phyloP scores from a whole-genome alignment of 2,888 invertebrate genomes.

The Danaus chrysippus region DNA sequence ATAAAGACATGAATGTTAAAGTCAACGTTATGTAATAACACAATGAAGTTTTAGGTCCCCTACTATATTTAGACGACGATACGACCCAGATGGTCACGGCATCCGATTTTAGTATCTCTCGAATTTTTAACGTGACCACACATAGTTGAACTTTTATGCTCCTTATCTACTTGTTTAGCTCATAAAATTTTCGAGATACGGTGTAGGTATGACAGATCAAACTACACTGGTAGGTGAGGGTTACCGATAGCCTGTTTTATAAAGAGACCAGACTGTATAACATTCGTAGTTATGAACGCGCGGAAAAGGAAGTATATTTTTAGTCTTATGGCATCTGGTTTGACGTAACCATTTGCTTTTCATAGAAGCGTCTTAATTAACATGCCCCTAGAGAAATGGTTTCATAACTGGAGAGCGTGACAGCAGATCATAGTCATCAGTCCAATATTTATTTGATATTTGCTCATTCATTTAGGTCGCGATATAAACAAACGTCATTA shows the following conservation, averaged over 20 bases:
- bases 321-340: constrained; percentile 70
- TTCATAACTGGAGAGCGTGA: constrained; percentile 60
- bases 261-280: constrained; percentile 60
- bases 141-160: constrained; percentile 50
- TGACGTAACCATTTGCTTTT: constrained; percentile 55
- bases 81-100: constrained; percentile 74
- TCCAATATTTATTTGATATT: constrained; percentile 32
- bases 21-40: constrained; percentile 53
- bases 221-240: constrained; percentile 52
- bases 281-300: constrained; percentile 74
- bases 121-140: constrained; percentile 63
- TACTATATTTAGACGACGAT: constrained; percentile 73
- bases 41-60: constrained; percentile 66
- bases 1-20: constrained; percentile 36
- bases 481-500: constrained; percentile 35
- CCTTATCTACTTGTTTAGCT: constrained; percentile 46
- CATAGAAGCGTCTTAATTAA: constrained; percentile 74
- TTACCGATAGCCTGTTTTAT: constrained; percentile 69
- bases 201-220: constrained; percentile 48
- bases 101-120: constrained; percentile 73
- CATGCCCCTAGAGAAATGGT: constrained; percentile 59
- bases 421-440: constrained; percentile 50
- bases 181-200: constrained; percentile 40
- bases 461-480: constrained; percentile 39
- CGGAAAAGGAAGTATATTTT: constrained; percentile 77